Evolutionary conservation across 1,140 invertebrate species (phyloP), one percentile per base, ranked within the genome.

Genomic region (Drosophila arizonae): DNA sequence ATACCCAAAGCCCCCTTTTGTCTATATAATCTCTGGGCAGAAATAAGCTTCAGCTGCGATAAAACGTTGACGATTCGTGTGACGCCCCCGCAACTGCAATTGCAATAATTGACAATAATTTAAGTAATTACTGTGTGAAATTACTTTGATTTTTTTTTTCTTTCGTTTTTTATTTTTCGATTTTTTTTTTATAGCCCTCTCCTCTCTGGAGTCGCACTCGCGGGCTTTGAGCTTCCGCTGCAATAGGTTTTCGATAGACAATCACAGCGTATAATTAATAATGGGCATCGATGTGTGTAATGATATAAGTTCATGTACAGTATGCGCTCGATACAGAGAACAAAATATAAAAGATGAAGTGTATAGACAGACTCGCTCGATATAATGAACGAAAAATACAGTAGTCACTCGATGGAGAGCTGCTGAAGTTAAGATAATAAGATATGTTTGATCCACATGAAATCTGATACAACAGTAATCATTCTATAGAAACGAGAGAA

Each of bases 21-120:
- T 30, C 6, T n/a, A 28, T 26, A 24, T 24, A 55, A 3, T 17
- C n/a, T 43, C 8, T 11, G 2, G 6, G 28, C n/a, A 15, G 13
- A 26, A 26, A 57, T 15, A 33, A 51, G 21, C 50, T 55, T n/a
- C 13, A 67, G 30, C 9, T 51, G 50, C n/a, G 77, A 68, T 46
- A 58, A 76, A 50, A 81, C 75, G 70, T 45, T 68, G 68, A 68
- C 50, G 58, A 54, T 67, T 57, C 30, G 26, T 50, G 51, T 57
- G 30, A 52, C 48, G 62, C 62, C 41, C 60, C 46, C 46, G 43
- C 50, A 70, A 71, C 67, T 82, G 76, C 76, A 87, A 82, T 88
- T 88, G 76, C 84, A 87, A 67, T 87, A 82, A 88, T 87, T 88
- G 82, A 88, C 84, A 82, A 87, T 82, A 87, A 87, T 87, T 82